A percentile compares a stretch with the other conserved stretches of the same genome.
Conservation (phyloP, 1,140 invertebrate genomes). For the Micrasema minimum region DNA sequence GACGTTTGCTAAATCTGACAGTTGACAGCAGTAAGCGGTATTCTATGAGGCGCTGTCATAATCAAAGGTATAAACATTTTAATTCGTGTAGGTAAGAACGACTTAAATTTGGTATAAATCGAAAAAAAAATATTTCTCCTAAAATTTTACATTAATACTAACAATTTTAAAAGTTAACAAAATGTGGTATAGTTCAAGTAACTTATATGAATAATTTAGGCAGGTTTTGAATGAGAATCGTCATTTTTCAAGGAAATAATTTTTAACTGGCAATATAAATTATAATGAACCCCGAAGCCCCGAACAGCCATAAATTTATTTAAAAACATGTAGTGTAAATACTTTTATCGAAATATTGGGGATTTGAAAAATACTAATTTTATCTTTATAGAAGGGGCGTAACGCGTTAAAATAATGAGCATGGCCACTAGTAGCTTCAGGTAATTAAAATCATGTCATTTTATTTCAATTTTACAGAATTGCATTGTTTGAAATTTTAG, state of each 20-base stretch:
- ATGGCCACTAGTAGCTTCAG: conserved; percentile 43
- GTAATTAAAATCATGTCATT: conserved; percentile 16
- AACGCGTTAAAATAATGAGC: conserved; percentile 16
- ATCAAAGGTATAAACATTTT: conserved; percentile 12
- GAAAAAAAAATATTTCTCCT: no score
- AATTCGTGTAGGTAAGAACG: background rate
- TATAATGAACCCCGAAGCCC: no score
- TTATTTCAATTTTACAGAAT: background rate
- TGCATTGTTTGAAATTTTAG: conserved; percentile 32
- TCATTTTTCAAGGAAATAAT: no score
- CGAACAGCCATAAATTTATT: conserved; percentile 15
- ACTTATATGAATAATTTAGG: no score
- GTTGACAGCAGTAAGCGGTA: conserved; percentile 17
- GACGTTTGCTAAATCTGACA: conserved; percentile 39
- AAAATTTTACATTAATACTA: no score
- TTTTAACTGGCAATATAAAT: no score
- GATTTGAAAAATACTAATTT: conserved; percentile 32
- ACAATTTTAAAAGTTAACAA: no score
- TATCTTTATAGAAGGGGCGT: conserved; percentile 26
- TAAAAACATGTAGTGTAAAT: conserved; percentile 43
- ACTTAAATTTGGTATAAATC: no score
- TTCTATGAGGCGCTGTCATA: conserved; percentile 8
- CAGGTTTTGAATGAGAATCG: no score
- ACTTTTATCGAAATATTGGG: conserved; percentile 39
- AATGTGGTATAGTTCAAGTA: no score